Evolutionary conservation across 2,113 vertebrate species (phyloP), one percentile per base, ranked within the genome.

Genomic region (Indicator indicator): DNA sequence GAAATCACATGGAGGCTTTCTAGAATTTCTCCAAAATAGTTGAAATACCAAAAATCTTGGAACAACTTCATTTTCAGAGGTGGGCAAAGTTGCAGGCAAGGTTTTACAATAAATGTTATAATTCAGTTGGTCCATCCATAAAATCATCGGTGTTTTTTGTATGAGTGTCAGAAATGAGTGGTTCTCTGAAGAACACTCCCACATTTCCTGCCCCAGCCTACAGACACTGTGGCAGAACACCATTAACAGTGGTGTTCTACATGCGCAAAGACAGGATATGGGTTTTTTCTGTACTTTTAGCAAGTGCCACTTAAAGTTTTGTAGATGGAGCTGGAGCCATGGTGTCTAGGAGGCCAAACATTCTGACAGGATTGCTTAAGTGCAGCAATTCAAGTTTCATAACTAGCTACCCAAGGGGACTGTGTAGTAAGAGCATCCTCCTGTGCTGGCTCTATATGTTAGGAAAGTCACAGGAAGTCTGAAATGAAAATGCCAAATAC

Each of bases 201-300:
- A 36, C 17, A 86, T 93, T 48, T 33, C 64, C 74, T 83, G 44
- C 12, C 33, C 95, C 50, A 93, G 97, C 94, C 91, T 94, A 95
- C 97, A 88, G 94, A 40, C 5, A 81, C 96, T 98, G 97, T 98
- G 97, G 97, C 96, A 97, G 95, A 94, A 95, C 88, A 93, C 94
- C 98, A 97, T 98, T 98, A 98, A 85, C 97, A 97, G 95, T 90
- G 93, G 95, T 95, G 81, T 93, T 90, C 79, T 95, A 81, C 91
- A 92, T 89, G 95, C 95, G 97, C 97, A 97, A 98, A 97, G 96
- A 94, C 98, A 98, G 98, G 98, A 99, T 98, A 99, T 98, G 98
- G 97, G 11, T 36, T 93, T 93, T 98, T 98, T 98, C 98, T 98
- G 98, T 98, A 98, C 98, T 98, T 98, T 97, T 89, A 98, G 96